Conservation (phyloP, 2,888 invertebrate species). For the Trilocha varians region DNA sequence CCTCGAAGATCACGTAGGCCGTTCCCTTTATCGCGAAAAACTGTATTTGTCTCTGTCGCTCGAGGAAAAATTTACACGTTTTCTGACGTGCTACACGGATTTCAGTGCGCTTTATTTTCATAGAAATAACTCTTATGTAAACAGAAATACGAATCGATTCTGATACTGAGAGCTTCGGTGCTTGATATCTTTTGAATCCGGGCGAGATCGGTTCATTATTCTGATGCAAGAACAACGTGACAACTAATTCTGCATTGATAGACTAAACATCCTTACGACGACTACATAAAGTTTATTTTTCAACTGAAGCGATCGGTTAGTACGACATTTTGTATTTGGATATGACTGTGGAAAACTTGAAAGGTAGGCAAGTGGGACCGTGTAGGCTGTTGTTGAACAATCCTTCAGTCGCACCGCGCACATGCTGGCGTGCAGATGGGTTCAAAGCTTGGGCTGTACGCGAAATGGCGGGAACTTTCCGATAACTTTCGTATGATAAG, state of each 20-base stretch:
- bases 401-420: constrained; percentile 63
- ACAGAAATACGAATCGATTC: not conserved
- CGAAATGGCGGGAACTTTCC: constrained; percentile 59
- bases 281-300: not conserved
- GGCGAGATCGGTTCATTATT: constrained; percentile 16
- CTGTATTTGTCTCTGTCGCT: constrained; percentile 58
- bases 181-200: constrained; percentile 23
- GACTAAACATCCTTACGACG: not conserved
- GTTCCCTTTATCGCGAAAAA: constrained; percentile 64
- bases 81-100: constrained; percentile 42
- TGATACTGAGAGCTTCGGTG: not conserved
- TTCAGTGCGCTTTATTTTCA: constrained; percentile 23
- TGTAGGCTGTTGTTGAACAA: constrained; percentile 48
- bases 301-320: not conserved
- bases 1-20: constrained; percentile 55
- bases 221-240: not conserved
- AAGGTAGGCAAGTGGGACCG: constrained; percentile 59
- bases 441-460: constrained; percentile 26
- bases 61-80: constrained; percentile 60
- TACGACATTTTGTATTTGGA: constrained; percentile 18
- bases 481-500: constrained; percentile 43
- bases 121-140: constrained; percentile 22
- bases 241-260: not conserved
- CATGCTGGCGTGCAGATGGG: constrained; percentile 48
- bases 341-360: constrained; percentile 47